Conservation (phyloP, 2,113 vertebrate genomes). For the Chionomys nivalis region DNA sequence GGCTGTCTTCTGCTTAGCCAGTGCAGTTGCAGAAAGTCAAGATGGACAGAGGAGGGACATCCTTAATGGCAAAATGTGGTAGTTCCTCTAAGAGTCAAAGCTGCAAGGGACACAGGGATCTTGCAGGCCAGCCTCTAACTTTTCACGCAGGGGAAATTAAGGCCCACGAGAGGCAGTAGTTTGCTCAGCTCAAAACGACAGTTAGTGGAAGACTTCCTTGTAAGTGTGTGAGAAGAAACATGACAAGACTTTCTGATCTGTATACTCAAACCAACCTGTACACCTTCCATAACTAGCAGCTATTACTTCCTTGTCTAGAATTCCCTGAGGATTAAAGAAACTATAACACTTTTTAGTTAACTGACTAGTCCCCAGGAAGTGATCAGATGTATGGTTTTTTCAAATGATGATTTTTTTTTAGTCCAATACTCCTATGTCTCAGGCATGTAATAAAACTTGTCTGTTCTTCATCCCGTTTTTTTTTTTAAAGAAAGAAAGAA, state of each 20-base stretch:
- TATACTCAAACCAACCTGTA: background rate
- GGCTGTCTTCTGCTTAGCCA: background rate
- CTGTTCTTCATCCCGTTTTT: background rate
- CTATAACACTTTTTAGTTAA: slow-evolving; percentile 12
- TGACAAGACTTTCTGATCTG: background rate
- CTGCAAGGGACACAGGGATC: background rate
- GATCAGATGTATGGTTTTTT: slow-evolving; percentile 30
- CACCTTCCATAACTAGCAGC: slow-evolving; percentile 18
- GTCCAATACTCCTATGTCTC: background rate
- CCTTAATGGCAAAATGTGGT: background rate
- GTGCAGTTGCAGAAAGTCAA: background rate
- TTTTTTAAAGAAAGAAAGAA: background rate
- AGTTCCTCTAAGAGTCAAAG: background rate
- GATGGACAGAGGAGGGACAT: background rate
- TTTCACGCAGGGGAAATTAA: background rate
- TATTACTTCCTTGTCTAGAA: slow-evolving; percentile 27
- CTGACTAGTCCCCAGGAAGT: slow-evolving; percentile 64
- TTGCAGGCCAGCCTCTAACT: background rate
- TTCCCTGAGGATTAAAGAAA: slow-evolving; percentile 53
- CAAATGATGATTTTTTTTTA: slow-evolving; percentile 60
- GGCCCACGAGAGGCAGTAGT: background rate
- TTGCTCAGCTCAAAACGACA: slow-evolving; percentile 40
- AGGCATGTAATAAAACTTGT: background rate
- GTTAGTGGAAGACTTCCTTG: background rate
- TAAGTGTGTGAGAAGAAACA: background rate